phyloP scores from a whole-genome alignment of 2,888 invertebrate species.

The Rotaria sp. region DNA sequence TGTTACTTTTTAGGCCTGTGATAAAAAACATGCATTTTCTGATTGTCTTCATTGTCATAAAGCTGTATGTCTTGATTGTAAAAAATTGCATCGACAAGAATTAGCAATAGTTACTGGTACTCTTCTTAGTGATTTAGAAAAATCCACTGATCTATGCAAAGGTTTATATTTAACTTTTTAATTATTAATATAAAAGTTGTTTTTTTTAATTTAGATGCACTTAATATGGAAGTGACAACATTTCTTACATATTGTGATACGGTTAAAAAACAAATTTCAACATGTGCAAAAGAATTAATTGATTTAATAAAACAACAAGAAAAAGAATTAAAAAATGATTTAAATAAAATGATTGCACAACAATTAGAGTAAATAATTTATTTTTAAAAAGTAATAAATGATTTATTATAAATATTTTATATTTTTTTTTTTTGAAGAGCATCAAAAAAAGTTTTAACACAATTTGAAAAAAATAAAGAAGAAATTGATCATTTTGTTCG shows the following conservation, averaged over 20 bases:
- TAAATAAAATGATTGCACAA: not conserved
- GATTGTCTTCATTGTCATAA: constrained; percentile 21
- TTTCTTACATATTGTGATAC: not conserved
- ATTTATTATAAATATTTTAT: too few relatives aligned
- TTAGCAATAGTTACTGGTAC: not conserved
- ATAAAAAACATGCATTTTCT: not conserved
- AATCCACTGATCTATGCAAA: not conserved
- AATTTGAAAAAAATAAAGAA: not conserved
- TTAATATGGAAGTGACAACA: not conserved
- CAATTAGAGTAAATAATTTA: not conserved
- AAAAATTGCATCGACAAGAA: not conserved
- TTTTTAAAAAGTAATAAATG: too few relatives aligned
- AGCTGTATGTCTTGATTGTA: constrained; percentile 19
- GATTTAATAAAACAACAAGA: not conserved
- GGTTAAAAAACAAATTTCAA: not conserved
- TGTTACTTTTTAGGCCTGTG: not conserved
- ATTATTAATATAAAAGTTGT: not conserved
- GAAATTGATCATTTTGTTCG: constrained; percentile 3
- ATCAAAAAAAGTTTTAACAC: not conserved
- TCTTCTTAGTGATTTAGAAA: not conserved
- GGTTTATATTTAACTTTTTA: not conserved
- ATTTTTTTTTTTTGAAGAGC: not conserved
- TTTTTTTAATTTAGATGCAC: not conserved
- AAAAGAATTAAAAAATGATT: not conserved
- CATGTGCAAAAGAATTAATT: not conserved